phyloP scores from a whole-genome alignment of 2,113 vertebrate genomes.

The Trochalopteron elliotii region DNA sequence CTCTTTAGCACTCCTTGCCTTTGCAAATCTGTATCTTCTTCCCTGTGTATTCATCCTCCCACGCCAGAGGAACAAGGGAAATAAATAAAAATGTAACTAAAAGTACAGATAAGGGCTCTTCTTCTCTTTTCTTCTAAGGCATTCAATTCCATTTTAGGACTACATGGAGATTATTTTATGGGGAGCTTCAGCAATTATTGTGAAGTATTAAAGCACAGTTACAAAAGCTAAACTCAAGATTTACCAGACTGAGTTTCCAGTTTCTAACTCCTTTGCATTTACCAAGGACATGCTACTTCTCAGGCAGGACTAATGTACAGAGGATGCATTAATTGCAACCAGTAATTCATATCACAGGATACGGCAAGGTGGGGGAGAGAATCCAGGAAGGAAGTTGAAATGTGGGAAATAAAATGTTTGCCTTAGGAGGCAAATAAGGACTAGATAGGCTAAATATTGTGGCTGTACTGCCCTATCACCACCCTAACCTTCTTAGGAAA shows the following conservation, averaged over 20 bases:
- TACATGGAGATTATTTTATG: background rate
- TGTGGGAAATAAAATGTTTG: constrained; percentile 1
- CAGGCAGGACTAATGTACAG: background rate
- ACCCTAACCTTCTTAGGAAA: background rate
- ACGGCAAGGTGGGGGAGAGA: background rate
- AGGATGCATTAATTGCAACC: background rate
- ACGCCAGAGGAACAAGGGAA: constrained; percentile 36
- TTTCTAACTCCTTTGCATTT: background rate
- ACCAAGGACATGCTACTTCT: background rate
- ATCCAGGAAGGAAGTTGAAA: background rate
- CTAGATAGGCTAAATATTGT: background rate
- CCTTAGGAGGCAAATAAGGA: constrained; percentile 7
- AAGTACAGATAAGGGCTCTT: constrained; percentile 47
- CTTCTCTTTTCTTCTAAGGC: constrained; percentile 16
- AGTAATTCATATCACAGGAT: background rate
- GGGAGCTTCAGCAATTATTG: constrained; percentile 24
- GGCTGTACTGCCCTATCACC: background rate
- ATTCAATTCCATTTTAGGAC: constrained; percentile 46
- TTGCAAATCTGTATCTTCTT: constrained; percentile 55
- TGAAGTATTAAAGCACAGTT: background rate
- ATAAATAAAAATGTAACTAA: constrained; percentile 57
- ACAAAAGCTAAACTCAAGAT: constrained; percentile 14
- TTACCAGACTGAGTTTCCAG: background rate
- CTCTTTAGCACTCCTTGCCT: constrained; percentile 48
- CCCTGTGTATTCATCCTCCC: constrained; percentile 26